These are phyloP conservation scores for Eilema sororculum DNA, from an alignment of 2,888 invertebrate genomes.

Conservation along the genomic window DNA sequence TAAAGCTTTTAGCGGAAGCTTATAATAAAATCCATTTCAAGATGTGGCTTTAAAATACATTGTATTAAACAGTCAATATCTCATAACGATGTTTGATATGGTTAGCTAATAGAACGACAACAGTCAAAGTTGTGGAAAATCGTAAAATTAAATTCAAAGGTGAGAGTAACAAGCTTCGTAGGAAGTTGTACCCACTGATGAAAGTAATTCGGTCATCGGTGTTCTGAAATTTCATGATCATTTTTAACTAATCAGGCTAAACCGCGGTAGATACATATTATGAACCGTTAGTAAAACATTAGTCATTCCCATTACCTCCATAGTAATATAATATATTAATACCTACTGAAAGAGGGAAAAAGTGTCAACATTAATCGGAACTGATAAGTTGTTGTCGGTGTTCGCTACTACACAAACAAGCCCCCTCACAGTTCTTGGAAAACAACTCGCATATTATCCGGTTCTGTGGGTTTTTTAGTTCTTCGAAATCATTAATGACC, in stretches of 20 bases:
- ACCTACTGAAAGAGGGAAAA: constrained; percentile 50
- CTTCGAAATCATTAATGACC: constrained; percentile 54
- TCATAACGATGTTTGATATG: constrained; percentile 17
- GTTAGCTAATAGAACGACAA: constrained; percentile 4
- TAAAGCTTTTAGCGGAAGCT: constrained; percentile 15
- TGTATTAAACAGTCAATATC: constrained; percentile 18
- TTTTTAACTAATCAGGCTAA: no score
- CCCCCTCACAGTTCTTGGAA: constrained; percentile 61
- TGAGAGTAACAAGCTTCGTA: background rate
- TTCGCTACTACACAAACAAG: constrained; percentile 62
- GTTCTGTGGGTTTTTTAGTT: constrained; percentile 52
- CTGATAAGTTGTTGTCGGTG: constrained; percentile 65
- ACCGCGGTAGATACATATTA: background rate
- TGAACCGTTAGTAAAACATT: background rate
- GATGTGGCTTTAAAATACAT: constrained; percentile 10
- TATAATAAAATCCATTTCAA: constrained; percentile 19
- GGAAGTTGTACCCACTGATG: no score
- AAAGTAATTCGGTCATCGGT: background rate
- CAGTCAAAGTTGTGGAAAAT: background rate
- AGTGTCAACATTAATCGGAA: constrained; percentile 65
- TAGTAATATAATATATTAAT: constrained; percentile 38
- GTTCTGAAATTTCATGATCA: background rate
- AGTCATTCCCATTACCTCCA: background rate
- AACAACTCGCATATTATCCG: constrained; percentile 61
- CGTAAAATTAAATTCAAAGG: background rate